These are phyloP conservation scores for Nomia melanderi DNA, from an alignment of 1,140 invertebrate species.

Conservation along the genomic window DNA sequence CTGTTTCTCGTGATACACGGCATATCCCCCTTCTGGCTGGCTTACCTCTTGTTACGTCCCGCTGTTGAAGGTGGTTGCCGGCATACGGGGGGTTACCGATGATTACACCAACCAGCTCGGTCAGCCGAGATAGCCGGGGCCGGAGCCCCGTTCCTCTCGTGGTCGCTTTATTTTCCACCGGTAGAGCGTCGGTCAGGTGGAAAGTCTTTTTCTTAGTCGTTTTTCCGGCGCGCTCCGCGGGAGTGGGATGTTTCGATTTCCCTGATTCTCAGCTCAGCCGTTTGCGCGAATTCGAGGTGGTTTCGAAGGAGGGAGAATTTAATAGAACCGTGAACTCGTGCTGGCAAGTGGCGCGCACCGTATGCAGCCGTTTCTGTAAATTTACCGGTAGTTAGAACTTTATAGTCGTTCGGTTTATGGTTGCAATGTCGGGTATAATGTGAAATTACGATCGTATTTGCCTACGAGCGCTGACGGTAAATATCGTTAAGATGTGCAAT, in stretches of 20 bases:
- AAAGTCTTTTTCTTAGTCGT: constrained; percentile 33
- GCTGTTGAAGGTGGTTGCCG: constrained; percentile 25
- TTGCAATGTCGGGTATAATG: background rate
- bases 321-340: background rate
- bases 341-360: background rate
- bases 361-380: background rate
- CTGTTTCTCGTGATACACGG: constrained; percentile 36
- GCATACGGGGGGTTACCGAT: constrained; percentile 54
- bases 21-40: constrained; percentile 25
- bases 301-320: background rate
- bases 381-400: background rate
- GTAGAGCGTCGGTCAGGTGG: constrained; percentile 19
- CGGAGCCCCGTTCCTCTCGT: background rate
- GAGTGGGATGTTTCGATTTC: background rate
- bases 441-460: constrained; percentile 10
- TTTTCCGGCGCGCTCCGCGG: background rate
- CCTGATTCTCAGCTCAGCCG: background rate
- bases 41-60: constrained; percentile 39
- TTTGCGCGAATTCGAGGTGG: background rate
- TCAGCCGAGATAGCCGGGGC: constrained; percentile 24
- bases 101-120: constrained; percentile 38
- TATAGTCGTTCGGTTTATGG: background rate
- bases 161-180: constrained; percentile 46
- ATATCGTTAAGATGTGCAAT: background rate
- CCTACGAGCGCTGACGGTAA: background rate